Evolutionary conservation across 2,797 vertebrate genomes (phyloP), one percentile per base, ranked within the genome.

Genomic region (Menidia menidia): DNA sequence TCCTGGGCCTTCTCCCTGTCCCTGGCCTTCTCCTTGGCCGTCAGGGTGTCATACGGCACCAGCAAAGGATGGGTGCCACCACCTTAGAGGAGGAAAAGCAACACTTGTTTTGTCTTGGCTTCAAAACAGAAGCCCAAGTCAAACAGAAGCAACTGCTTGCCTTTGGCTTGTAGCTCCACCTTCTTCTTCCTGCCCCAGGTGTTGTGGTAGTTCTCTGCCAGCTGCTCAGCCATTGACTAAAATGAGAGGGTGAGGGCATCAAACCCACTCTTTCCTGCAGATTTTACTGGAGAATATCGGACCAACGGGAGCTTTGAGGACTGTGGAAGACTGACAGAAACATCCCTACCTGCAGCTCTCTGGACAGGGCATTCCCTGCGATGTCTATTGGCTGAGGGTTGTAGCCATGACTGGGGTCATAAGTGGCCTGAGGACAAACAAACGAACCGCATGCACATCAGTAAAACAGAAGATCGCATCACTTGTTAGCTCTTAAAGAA

Each of bases 161-260:
- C 97, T 92, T 98, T 98, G 63, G 94, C 83, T 75, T 97, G 96
- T 9, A 98, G 93, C 75, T 98, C 97, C 77, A 95, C 53, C 80
- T 98, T 98, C 92, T 98, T 98, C 89, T 98, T 98, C 44, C 96
- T 93, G 1, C 97, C 97, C 97, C 97, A 98, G 0, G 97, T 98
- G 91, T 98, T 98, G 86, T 98, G 97, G 59, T 98, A 98, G 88
- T 98, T 98, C 87, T 98, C 97, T 0, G 97, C 97, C 86, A 98
- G 70, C 83, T 98, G 97, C 73, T 98, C 97, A 0, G 97, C 96
- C 97, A 98, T 98, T 31, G 97, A 96, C 97, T 98, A 76, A 1
- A 74, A 0, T 15, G 42, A 69, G 18, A 70, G 3, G 50, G 19
- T 3, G 11, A 50, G 15, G 42, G 4, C 15, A 41, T 39, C 0